Conservation (phyloP, 1,140 invertebrate genomes). For the Euschistus heros region DNA sequence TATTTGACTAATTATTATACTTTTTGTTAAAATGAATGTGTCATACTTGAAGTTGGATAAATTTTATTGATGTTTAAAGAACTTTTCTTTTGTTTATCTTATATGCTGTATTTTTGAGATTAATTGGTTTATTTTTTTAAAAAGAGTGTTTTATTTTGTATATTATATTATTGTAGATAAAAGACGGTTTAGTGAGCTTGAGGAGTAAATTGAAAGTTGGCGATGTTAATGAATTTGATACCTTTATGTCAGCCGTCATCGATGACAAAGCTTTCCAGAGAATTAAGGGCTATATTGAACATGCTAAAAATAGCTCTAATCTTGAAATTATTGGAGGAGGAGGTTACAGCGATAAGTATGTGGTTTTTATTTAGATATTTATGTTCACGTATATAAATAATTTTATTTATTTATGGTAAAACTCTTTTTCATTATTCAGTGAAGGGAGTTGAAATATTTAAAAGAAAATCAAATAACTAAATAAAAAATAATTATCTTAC, state of each 20-base stretch:
- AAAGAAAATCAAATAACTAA: too few relatives aligned
- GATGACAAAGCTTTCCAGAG: conserved; percentile 86
- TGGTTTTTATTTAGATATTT: conserved; percentile 17
- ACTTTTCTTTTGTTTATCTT: too few relatives aligned
- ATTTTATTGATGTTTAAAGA: too few relatives aligned
- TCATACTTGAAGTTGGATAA: too few relatives aligned
- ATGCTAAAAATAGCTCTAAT: conserved; percentile 70
- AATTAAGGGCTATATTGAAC: conserved; percentile 81
- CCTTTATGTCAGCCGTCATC: conserved; percentile 90
- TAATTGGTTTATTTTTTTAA: conserved; percentile 9
- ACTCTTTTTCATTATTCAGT: neutral
- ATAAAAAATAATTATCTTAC: too few relatives aligned
- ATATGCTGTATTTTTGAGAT: neutral
- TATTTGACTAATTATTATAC: too few relatives aligned
- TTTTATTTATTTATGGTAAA: neutral
- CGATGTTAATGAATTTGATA: conserved; percentile 68
- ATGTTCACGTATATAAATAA: too few relatives aligned
- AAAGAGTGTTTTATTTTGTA: too few relatives aligned
- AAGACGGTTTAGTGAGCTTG: conserved; percentile 55
- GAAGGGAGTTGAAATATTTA: too few relatives aligned
- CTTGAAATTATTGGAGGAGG: conserved; percentile 82
- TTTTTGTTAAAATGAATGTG: too few relatives aligned
- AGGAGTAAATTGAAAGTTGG: conserved; percentile 69
- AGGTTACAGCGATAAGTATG: conserved; percentile 67
- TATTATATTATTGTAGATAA: conserved; percentile 43